Base-by-base conservation (phyloP, 1,140 invertebrate species). In the Lordiphosa stackelbergi region DNA sequence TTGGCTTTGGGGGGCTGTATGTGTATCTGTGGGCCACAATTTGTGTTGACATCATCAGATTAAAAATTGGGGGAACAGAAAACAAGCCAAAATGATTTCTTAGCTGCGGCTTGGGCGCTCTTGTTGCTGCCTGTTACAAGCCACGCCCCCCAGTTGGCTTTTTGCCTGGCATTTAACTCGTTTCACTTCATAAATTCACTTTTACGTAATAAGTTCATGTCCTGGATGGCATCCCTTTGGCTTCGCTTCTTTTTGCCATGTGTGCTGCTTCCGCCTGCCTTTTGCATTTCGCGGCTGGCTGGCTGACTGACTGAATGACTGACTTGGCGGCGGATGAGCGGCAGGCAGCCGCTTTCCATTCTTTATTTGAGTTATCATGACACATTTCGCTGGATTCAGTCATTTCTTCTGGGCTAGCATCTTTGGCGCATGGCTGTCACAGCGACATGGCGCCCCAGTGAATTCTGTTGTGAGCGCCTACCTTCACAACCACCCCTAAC, bases 351-450 rank as follows among this genome's bases (percentile, higher is more conserved):
- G 45, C 37, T 42, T 69, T 71, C 77, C 73, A 83, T 83, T 83
- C 78, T 83, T 83, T 83, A 83, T 83, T 83, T 83, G 72, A 83
- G 77, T 83, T 83, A 83, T 83, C 77, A 83, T 83, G 77, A 83
- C 77, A 83, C 77, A 83, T 83, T 83, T 83, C 78, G 73, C 54
- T 83, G 77, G 71, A 84, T 83, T 83, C 77, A 83, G 77, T 77
- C 69, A 83, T 83, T 81, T 81, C 71, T 78, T 61, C 53, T 41
- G 43, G 42, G 52, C 51, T 60, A 57, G 65, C 78, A 61, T 83
- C 77, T 83, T 78, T 71, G 47, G 77, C 75, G 57, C 69, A 83
- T 53, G 68, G 78, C 72, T 83, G 77, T 77, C 77, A 83, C 64
- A 63, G 66, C 62, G 63, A 83, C 75, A 71, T 79, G 75, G 75